Evolutionary conservation across 2,888 invertebrate species (phyloP), one percentile per base, ranked within the genome.

Genomic region (Argyresthia albistria): DNA sequence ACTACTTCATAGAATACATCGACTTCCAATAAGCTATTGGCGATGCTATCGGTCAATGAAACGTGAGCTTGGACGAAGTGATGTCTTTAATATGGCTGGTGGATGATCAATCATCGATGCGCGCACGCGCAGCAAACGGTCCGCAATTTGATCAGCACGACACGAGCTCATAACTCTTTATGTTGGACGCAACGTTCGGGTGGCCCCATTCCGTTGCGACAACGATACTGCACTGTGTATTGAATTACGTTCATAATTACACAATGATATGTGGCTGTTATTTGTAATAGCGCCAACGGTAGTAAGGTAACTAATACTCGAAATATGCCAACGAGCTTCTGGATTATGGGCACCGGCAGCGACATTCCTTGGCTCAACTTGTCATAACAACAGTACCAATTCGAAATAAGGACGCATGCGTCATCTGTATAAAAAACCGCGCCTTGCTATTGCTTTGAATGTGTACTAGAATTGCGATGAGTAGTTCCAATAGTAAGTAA

Each of bases 401-500:
- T 4, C 25, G n/a, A 63, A 66, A 60, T 60, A 58, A 64, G 61
- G 57, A 59, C 59, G 62, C 59, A 70, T 78, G 75, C 71, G 76
- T 79, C 79, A 79, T 70, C 60, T 60, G 67, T 64, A 64, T 68
- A 68, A 70, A 73, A 64, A 74, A 65, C 61, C 58, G 11, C 45
- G 35, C 12, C 48, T 15, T 12, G 35, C 9, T 35, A 46, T 25
- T 36, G 36, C 37, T 12, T 12, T 37, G 14, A 51, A 54, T 57
- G 51, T 57, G 55, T 51, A 55, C 6, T 48, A 39, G 14, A 48
- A 46, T 46, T 45, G 7, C 16, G n/a, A 45, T 57, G 56, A 67
- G 69, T 67, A 64, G 58, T 64, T 65, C 59, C 62, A 54, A 59
- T 36, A 66, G 25, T 77, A 80, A 66, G 25, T 77, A 80, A 78